These are phyloP conservation scores for Megalops cyprinoides DNA, from an alignment of 2,797 vertebrate species.

Conservation along the genomic window DNA sequence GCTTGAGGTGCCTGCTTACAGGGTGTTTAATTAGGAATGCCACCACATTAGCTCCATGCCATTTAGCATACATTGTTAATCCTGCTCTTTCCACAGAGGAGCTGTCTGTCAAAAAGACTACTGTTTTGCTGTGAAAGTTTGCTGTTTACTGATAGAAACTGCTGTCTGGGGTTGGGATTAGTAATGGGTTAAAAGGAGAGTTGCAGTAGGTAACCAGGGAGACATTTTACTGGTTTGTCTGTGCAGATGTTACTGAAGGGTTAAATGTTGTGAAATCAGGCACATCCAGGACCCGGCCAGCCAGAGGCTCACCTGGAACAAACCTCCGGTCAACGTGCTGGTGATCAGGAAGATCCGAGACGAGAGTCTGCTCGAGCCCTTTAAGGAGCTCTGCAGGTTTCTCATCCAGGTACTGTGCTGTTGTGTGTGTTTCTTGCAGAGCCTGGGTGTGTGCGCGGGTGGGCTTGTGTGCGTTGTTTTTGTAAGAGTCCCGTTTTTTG, in stretches of 20 bases:
- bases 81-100: background rate
- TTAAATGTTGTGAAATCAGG: slow-evolving; percentile 57
- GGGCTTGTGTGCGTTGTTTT: background rate
- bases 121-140: no score
- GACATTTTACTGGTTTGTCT: background rate
- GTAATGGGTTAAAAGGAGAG: background rate
- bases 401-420: slow-evolving; percentile 71
- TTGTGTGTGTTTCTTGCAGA: background rate
- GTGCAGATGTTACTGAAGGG: background rate
- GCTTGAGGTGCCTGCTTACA: background rate
- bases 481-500: background rate
- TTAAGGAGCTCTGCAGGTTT: slow-evolving; percentile 81
- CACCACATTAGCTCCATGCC: no score
- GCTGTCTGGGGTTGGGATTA: background rate
- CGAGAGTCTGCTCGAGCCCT: slow-evolving; percentile 76
- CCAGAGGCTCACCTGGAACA: slow-evolving; percentile 81
- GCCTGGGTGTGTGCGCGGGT: background rate
- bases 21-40: no score
- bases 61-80: background rate
- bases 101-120: background rate
- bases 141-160: background rate
- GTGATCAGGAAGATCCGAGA: slow-evolving; percentile 81
- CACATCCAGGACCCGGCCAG: slow-evolving; percentile 84
- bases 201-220: background rate
- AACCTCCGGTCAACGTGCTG: slow-evolving; percentile 77